Base-by-base conservation (phyloP, 2,888 invertebrate genomes). In the Rapana venosa region DNA sequence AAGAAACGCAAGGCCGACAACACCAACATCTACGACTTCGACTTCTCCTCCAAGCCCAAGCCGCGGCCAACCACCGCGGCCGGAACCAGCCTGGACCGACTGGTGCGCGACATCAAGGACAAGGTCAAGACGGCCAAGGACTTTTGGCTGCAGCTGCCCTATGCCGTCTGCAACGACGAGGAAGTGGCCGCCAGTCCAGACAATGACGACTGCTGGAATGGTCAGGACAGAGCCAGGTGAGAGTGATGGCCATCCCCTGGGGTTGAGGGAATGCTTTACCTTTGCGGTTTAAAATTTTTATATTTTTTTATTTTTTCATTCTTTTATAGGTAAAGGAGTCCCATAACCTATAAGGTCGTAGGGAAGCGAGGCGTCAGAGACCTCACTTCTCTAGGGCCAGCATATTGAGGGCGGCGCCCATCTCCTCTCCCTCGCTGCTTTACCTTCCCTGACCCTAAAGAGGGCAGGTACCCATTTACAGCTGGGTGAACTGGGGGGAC, bases 71-170 rank as follows among this genome's bases (percentile, higher is more conserved):
- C 90, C 58, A 93, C 88, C 90, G 91, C 87, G 88, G 92, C 56
- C 89, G 97, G 97, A 0, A 97, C 97, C 8, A 95, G 94, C 66
- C 96, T 98, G 89, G 98, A 98, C 95, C 97, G 97, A 93, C 97
- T 98, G 87, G 98, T 99, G 81, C 97, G 97, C 87, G 98, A 98
- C 95, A 98, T 98, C 79, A 97, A 98, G 90, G 97, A 97, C 93
- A 97, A 96, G 94, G 90, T 96, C 89, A 93, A 94, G 93, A 97
- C 97, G 93, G 98, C 98, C 70, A 97, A 97, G 90, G 97, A 97
- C 93, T 98, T 98, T 96, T 99, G 98, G 98, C 97, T 97, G 77
- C 97, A 98, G 95, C 97, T 99, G 92, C 98, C 99, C 0, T 98
- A 98, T 94, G 97, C 97, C 90, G 97, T 98, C 93, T 99, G 99